Evolutionary conservation across 2,797 vertebrate genomes (phyloP).

Genomic region (Hyperoplus lanceolatus): DNA sequence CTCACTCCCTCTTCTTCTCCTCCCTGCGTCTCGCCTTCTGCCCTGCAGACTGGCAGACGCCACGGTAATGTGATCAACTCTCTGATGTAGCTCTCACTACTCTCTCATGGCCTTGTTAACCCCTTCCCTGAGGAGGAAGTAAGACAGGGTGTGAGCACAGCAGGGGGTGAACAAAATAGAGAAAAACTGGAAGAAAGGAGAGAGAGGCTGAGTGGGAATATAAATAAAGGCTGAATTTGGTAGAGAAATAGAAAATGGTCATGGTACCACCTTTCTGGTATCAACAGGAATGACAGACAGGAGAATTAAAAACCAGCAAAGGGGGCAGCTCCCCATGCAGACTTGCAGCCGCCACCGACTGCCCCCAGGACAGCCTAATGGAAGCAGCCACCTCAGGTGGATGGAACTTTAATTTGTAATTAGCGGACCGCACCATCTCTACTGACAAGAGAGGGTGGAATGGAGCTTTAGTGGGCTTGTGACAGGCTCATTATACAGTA

Average conservation of each 20-base stretch:
- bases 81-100: conserved; percentile 69
- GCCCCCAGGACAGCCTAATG: conserved; percentile 57
- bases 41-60: conserved; percentile 76
- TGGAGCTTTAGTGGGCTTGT: conserved; percentile 42
- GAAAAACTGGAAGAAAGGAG: conserved; percentile 2
- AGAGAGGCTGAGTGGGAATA: conserved; percentile 14
- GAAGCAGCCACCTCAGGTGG: conserved; percentile 66
- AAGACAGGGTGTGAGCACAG: conserved; percentile 24
- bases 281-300: conserved; percentile 34
- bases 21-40: conserved; percentile 57
- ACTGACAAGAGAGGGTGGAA: conserved; percentile 24
- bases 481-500: conserved; percentile 49
- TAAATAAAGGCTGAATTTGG: conserved; percentile 20
- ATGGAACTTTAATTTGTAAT: conserved; percentile 74
- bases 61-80: conserved; percentile 80
- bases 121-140: conserved; percentile 67
- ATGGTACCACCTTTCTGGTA: conserved; percentile 23
- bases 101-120: conserved; percentile 81
- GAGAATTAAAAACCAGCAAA: conserved; percentile 42
- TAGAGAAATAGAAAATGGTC: conserved; percentile 8
- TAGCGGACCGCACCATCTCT: conserved; percentile 68
- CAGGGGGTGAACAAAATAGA: conserved; percentile 11
- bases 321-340: conserved; percentile 51
- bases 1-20: conserved; percentile 33
- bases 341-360: conserved; percentile 21